These are phyloP conservation scores for Ornithorhynchus anatinus DNA, from an alignment of 2,113 vertebrate genomes.

Conservation along the genomic window DNA sequence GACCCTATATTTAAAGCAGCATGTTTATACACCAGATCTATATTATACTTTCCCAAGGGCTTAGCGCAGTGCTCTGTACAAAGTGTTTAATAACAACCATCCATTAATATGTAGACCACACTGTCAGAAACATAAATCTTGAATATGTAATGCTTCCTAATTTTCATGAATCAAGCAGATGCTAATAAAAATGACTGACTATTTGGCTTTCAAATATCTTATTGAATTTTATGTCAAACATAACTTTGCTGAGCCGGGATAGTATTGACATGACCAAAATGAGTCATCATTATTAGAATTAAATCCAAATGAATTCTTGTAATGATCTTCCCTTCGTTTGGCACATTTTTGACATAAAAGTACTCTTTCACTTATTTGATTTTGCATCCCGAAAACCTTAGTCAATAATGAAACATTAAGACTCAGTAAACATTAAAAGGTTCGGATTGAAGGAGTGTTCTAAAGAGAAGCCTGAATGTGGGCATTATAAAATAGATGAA, in stretches of 20 bases:
- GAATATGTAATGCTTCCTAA: too few relatives aligned
- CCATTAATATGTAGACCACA: too few relatives aligned
- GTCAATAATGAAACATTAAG: constrained; percentile 41
- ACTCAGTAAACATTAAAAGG: constrained; percentile 38
- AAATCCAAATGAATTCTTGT: constrained; percentile 24
- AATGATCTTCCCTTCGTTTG: neutral
- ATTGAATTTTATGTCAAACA: constrained; percentile 10
- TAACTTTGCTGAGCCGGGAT: constrained; percentile 26
- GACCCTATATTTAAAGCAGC: too few relatives aligned
- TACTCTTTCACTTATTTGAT: constrained; percentile 38
- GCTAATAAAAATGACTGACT: neutral
- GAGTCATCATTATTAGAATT: constrained; percentile 22
- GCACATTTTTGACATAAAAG: constrained; percentile 30
- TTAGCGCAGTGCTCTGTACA: too few relatives aligned
- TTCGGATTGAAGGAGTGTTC: neutral
- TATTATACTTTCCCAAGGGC: too few relatives aligned
- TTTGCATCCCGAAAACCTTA: constrained; percentile 47
- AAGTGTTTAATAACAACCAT: too few relatives aligned
- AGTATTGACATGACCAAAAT: neutral
- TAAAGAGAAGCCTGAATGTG: neutral
- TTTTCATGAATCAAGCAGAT: too few relatives aligned
- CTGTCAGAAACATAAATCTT: too few relatives aligned
- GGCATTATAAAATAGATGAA: constrained; percentile 18
- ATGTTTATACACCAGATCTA: too few relatives aligned
- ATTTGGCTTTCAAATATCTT: neutral